phyloP scores from a whole-genome alignment of 2,113 vertebrate species.

The Sphaerodactylus townsendi region DNA sequence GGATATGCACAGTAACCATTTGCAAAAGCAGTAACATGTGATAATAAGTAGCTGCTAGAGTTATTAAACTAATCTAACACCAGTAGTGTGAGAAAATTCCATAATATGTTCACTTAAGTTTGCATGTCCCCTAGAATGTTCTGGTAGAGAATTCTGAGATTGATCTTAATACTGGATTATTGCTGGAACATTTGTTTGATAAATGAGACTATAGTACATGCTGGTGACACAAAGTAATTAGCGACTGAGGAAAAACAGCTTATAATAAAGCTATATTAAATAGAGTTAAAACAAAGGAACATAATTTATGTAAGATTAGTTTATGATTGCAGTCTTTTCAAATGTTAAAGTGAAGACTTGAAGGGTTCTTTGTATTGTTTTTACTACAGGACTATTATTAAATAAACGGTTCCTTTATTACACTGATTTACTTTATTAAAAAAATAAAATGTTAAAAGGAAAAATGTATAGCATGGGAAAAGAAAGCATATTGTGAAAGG shows the following conservation, averaged over 20 bases:
- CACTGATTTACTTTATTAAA: conserved; percentile 14
- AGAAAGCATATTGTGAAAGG: not conserved
- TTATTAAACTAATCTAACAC: too few species aligned
- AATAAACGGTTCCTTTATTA: conserved; percentile 31
- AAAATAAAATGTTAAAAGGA: conserved; percentile 4
- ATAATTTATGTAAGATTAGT: not conserved
- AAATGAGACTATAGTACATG: not conserved
- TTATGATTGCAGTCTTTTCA: not conserved
- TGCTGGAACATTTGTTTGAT: not conserved
- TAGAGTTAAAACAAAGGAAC: not conserved
- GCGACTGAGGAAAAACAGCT: not conserved
- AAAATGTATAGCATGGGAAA: conserved; percentile 5
- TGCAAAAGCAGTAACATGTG: too few species aligned
- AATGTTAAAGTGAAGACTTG: not conserved
- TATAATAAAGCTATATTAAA: not conserved
- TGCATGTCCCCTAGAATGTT: too few species aligned
- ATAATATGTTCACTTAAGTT: not conserved
- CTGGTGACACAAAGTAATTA: not conserved
- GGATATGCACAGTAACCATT: too few species aligned
- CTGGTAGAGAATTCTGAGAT: not conserved
- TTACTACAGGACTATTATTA: conserved; percentile 5
- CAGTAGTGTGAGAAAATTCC: not conserved
- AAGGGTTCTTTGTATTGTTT: not conserved
- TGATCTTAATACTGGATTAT: not conserved
- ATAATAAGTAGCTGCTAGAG: too few species aligned